A percentile compares a stretch with the other conserved stretches of the same genome.
phyloP scores from a whole-genome alignment of 2,888 invertebrate genomes.

The Amiota communis region DNA sequence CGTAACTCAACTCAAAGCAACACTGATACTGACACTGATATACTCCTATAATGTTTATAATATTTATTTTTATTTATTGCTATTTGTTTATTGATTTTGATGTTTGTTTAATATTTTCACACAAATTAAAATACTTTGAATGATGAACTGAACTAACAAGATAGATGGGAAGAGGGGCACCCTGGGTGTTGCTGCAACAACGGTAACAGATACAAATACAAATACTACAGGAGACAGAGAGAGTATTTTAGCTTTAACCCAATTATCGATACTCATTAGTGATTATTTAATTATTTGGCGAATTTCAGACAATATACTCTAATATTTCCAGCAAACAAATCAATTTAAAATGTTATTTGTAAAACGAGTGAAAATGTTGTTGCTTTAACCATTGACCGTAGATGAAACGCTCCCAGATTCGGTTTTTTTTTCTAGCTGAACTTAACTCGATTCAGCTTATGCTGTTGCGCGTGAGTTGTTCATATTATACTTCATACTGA shows the following conservation, averaged over 20 bases:
- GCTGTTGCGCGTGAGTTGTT: background rate
- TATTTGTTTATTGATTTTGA: constrained; percentile 57
- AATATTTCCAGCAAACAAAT: constrained; percentile 53
- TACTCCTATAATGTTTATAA: constrained; percentile 43
- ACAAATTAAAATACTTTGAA: constrained; percentile 64
- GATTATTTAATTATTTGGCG: constrained; percentile 63
- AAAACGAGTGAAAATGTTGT: background rate
- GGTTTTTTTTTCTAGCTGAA: too few relatives aligned
- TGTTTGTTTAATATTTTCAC: constrained; percentile 65
- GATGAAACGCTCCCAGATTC: too few relatives aligned
- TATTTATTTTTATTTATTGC: constrained; percentile 59
- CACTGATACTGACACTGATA: too few relatives aligned
- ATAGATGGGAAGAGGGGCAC: too few relatives aligned
- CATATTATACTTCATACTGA: too few relatives aligned
- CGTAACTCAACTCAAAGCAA: too few relatives aligned
- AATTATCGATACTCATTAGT: constrained; percentile 68
- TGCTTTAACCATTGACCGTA: too few relatives aligned
- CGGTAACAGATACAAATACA: constrained; percentile 23
- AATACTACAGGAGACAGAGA: background rate
- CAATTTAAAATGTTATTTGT: constrained; percentile 29
- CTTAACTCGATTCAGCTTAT: background rate
- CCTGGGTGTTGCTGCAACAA: constrained; percentile 24
- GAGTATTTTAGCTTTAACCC: constrained; percentile 48
- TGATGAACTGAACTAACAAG: too few relatives aligned
- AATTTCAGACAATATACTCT: constrained; percentile 51